Evolutionary conservation across 2,797 vertebrate species (phyloP).

Genomic region (Acrocephalus scirpaceus): DNA sequence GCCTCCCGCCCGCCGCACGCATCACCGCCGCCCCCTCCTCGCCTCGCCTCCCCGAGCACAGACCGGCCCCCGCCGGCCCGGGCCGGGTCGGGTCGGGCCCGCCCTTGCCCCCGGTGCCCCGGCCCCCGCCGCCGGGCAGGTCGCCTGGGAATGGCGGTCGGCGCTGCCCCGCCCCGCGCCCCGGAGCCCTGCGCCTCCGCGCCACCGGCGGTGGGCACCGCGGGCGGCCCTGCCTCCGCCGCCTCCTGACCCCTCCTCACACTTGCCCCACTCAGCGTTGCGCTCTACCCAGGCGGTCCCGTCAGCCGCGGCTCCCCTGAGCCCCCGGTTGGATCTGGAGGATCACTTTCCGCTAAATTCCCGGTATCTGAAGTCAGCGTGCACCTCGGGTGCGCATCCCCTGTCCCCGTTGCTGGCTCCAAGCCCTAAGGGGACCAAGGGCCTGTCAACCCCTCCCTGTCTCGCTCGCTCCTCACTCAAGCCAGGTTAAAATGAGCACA

Average conservation of each 20-base stretch:
- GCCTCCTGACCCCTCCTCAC: not conserved
- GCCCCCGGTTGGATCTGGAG: accelerated
- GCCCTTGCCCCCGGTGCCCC: not conserved
- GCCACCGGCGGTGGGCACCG: accelerated
- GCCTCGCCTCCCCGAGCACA: not conserved
- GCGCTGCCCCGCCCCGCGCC: not conserved
- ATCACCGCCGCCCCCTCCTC: not conserved
- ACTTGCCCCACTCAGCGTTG: not conserved
- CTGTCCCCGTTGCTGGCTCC: not conserved
- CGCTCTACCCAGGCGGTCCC: accelerated
- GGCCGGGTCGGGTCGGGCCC: not conserved
- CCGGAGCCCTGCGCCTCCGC: not conserved
- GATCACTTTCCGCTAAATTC: not conserved
- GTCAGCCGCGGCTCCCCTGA: not conserved
- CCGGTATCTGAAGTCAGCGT: accelerated
- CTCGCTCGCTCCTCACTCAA: accelerated
- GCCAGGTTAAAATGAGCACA: not conserved
- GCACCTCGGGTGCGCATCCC: accelerated
- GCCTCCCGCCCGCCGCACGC: not conserved
- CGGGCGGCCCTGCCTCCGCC: not conserved
- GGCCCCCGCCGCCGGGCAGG: not conserved
- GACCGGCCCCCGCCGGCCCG: not conserved
- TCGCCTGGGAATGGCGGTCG: not conserved
- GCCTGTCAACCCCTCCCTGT: accelerated
- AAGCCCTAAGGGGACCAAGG: not conserved